Percentiles rank a stretch among this genome's conserved stretches.
These are phyloP conservation scores for Drosophila busckii DNA, from an alignment of 1,140 invertebrate species.

Conservation along the genomic window DNA sequence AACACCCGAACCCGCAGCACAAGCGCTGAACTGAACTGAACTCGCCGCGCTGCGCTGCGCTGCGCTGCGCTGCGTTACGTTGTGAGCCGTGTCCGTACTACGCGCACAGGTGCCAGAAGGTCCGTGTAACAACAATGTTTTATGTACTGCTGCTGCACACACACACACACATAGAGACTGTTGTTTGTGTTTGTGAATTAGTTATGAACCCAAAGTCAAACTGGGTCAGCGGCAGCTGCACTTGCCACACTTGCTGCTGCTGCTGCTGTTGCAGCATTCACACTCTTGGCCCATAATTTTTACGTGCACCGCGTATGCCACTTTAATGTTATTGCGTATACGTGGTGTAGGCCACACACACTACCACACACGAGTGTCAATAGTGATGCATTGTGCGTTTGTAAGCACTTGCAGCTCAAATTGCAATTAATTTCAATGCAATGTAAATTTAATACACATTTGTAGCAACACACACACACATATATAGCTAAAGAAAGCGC, in stretches of 20 bases:
- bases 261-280: constrained; percentile 3
- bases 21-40: neutral
- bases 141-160: constrained; percentile 58
- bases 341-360: constrained; percentile 37
- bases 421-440: constrained; percentile 68
- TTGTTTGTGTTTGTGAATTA: constrained; percentile 63
- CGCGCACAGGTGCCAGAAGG: constrained; percentile 66
- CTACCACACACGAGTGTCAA: constrained; percentile 36
- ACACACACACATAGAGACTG: neutral
- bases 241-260: constrained; percentile 7
- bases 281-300: constrained; percentile 55
- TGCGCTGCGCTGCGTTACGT: constrained; percentile 26
- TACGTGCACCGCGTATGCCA: constrained; percentile 38
- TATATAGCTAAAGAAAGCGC: constrained; percentile 7
- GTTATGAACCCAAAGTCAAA: constrained; percentile 77
- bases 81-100: constrained; percentile 29
- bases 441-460: constrained; percentile 54
- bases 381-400: constrained; percentile 37
- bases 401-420: constrained; percentile 54
- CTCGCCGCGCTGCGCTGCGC: constrained; percentile 1
- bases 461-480: constrained; percentile 18
- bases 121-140: constrained; percentile 71
- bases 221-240: constrained; percentile 56
- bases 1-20: constrained; percentile 46
- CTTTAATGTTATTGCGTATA: constrained; percentile 69